phyloP scores from a whole-genome alignment of 1,140 invertebrate species.

The Drosophila leontia region DNA sequence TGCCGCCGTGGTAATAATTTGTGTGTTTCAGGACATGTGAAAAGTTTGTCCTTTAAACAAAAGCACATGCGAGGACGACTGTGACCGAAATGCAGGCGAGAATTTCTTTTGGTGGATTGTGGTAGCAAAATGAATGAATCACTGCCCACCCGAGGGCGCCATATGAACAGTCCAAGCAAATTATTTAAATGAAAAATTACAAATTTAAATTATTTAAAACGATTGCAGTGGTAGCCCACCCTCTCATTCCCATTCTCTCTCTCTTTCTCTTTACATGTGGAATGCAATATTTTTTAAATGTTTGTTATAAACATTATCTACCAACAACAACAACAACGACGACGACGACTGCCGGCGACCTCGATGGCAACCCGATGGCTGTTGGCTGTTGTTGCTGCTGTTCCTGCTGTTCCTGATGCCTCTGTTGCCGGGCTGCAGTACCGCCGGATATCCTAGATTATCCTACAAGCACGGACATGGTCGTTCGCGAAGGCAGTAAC shows the following conservation, averaged over 20 bases:
- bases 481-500: slow-evolving; percentile 93
- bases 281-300: slow-evolving; percentile 27
- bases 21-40: slow-evolving; percentile 63
- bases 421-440: slow-evolving; percentile 87
- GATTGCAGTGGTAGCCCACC: slow-evolving; percentile 35
- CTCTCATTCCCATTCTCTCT: slow-evolving; percentile 11
- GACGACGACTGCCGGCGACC: slow-evolving; percentile 62
- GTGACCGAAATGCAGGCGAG: slow-evolving; percentile 21
- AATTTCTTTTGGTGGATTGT: slow-evolving; percentile 6
- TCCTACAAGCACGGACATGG: slow-evolving; percentile 94
- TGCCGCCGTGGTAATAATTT: slow-evolving; percentile 55
- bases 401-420: slow-evolving; percentile 27
- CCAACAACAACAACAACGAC: slow-evolving; percentile 20
- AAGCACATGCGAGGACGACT: slow-evolving; percentile 37
- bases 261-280: slow-evolving; percentile 47
- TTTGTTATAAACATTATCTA: slow-evolving; percentile 76
- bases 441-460: slow-evolving; percentile 95
- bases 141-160: slow-evolving; percentile 19
- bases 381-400: slow-evolving; percentile 17
- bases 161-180: slow-evolving; percentile 37
- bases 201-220: slow-evolving; percentile 64
- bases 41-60: slow-evolving; percentile 79
- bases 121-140: slow-evolving; percentile 61
- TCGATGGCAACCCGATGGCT: slow-evolving; percentile 52
- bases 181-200: slow-evolving; percentile 67